Evolutionary conservation across 2,888 invertebrate genomes (phyloP), one percentile per base, ranked within the genome.

Genomic region (Candidula unifasciata): DNA sequence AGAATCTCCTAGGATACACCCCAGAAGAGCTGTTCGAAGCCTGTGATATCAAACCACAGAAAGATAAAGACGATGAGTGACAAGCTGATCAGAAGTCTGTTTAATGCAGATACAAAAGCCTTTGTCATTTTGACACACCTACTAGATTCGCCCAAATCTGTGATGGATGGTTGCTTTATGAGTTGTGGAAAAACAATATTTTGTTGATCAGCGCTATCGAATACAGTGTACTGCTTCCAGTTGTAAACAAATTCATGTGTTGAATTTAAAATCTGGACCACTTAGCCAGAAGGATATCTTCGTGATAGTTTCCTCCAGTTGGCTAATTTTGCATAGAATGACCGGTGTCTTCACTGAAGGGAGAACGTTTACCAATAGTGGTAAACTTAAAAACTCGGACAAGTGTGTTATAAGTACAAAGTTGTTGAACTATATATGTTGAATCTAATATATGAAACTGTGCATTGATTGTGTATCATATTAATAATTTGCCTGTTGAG

Each of bases 1-100:
- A 98, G 94, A 97, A 96, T 94, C 95, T 99, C 91, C 96, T 99
- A 92, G 98, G 98, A 96, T 97, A 97, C 95, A 97, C 96, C 89
- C 97, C 98, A n/a, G 98, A 98, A 94, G 97, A 98, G 94, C 95
- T 99, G 91, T 98, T 98, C 94, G 97, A 97, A 66, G 92, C 92
- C 5, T 93, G 92, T 87, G 92, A 92, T 87, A 89, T 93, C 84
- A 93, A 92, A 73, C 93, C 93, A 74, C 93, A 93, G 89, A 91
- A 91, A 73, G 93, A 93, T 87, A 92, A 92, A 84, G 93, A 93
- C 77, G 93, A 93, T 79, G 91, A 92, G 76, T 91, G 88, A 89
- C 44, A 44, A 44, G 44, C 44, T 10, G 44, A 13, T 44, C 44
- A 44, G 6, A 44, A 44, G 44, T 44, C 44, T 13, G 2, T 13